Base-by-base conservation (phyloP, 1,140 invertebrate genomes). In the Bombus fervidus region DNA sequence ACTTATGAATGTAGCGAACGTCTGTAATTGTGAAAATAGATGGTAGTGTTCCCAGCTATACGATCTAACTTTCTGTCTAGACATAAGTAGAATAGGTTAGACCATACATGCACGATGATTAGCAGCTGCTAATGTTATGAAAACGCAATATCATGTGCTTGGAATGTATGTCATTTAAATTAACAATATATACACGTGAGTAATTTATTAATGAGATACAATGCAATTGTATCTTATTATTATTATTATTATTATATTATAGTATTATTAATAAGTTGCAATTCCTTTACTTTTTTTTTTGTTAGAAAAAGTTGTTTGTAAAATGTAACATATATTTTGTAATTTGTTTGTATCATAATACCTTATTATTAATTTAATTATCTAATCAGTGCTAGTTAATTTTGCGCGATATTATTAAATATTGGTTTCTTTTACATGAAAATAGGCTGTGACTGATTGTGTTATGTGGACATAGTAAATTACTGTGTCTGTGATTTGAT, bases 241-340 rank as follows among this genome's bases (percentile, higher is more conserved):
- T 34, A 34, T 34, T 34, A 34, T 34, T 34, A 34, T 34, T 34
- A 34, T 34, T 34, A 34, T 34, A 34, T 34, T 34, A 34, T 34
- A 34, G 34, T 34, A 34, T 34, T 34, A 34, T 34, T 34, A 1
- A 34, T 34, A 34, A 34, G 34, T 10, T 62, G 0, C 12, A 62
- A 62, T 62, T 62, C 0, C 4, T 62, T 28, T 62, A 0, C 2
- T n/a, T 47, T 47, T 0, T 62, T 0, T n/a, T 3, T 62, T 5
- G 3, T 28, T 12, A 4, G 5, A 22, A 0, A n/a, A n/a, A 13
- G 28, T n/a, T 0, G 1, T 13, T 13, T 12, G 12, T 13, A 62
- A 13, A n/a, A 28, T 1, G 28, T 13, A n/a, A 28, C 28, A 62
- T 12, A 62, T n/a, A 62, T 62, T 28, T 62, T 28, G 28, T 62